phyloP scores from a whole-genome alignment of 2,113 vertebrate species.

The Zosterops japonicus region DNA sequence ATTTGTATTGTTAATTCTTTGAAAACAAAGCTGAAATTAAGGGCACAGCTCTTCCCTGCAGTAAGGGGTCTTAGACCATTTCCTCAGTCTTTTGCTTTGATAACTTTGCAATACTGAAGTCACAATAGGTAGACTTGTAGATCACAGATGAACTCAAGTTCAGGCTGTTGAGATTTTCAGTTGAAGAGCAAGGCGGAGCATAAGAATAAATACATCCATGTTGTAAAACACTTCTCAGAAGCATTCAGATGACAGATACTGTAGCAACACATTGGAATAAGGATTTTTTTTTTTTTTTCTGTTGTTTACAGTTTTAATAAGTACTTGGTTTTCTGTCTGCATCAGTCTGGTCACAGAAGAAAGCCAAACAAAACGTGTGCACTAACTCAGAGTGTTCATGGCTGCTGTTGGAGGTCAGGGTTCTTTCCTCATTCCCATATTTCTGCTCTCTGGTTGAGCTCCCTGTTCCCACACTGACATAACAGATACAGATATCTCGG shows the following conservation, averaged over 20 bases:
- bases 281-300: background rate
- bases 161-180: background rate
- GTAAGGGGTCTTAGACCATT: background rate
- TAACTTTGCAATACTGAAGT: background rate
- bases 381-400: background rate
- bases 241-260: background rate
- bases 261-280: background rate
- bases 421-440: background rate
- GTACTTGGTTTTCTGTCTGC: background rate
- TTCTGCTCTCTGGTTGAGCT: background rate
- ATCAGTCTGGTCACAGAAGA: background rate
- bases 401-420: background rate
- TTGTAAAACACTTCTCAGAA: background rate
- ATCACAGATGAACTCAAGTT: background rate
- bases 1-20: background rate
- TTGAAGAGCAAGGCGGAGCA: background rate
- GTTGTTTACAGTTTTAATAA: conserved; percentile 19
- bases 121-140: background rate
- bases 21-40: background rate
- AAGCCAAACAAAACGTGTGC: background rate
- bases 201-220: background rate
- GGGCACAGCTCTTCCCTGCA: background rate
- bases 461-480: background rate
- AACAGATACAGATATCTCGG: background rate
- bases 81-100: background rate